Percentiles rank a stretch among this genome's conserved stretches.
phyloP scores from a whole-genome alignment of 2,797 vertebrate genomes.

The Ctenopoma multispine region DNA sequence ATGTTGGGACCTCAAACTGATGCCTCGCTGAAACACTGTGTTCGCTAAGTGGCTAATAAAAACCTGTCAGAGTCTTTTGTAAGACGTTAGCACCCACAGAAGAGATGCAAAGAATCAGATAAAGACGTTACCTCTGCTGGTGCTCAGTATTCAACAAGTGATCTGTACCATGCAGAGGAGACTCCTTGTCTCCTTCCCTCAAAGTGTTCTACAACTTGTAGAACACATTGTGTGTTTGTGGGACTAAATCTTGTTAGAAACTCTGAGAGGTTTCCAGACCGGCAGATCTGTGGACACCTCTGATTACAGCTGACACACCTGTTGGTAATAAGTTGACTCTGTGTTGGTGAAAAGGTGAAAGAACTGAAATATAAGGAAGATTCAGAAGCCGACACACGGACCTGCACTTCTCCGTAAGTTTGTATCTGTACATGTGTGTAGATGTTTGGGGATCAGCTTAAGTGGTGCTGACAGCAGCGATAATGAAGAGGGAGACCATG shows the following conservation, averaged over 20 bases:
- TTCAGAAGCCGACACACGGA: neutral
- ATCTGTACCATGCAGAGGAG: too few species aligned
- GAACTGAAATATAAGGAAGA: neutral
- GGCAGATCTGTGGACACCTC: neutral
- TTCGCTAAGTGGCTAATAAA: too few species aligned
- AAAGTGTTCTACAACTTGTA: too few species aligned
- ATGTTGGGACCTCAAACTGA: neutral
- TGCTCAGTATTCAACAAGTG: too few species aligned
- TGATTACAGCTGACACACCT: neutral
- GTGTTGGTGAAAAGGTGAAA: neutral
- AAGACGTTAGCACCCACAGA: neutral
- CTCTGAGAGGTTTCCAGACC: neutral
- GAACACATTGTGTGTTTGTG: too few species aligned
- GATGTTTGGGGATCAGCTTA: conserved; percentile 13
- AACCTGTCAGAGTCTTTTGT: neutral
- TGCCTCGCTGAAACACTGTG: too few species aligned
- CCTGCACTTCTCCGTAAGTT: neutral
- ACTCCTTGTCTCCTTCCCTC: too few species aligned
- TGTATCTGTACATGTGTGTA: neutral
- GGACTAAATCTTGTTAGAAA: too few species aligned
- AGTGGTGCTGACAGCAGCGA: conserved; percentile 37
- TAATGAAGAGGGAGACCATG: conserved; percentile 11
- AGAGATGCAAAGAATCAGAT: too few species aligned
- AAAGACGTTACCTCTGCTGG: too few species aligned
- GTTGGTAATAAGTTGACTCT: neutral